Base-by-base conservation (phyloP, 1,140 invertebrate genomes). In the Stegodyphus dumicola region DNA sequence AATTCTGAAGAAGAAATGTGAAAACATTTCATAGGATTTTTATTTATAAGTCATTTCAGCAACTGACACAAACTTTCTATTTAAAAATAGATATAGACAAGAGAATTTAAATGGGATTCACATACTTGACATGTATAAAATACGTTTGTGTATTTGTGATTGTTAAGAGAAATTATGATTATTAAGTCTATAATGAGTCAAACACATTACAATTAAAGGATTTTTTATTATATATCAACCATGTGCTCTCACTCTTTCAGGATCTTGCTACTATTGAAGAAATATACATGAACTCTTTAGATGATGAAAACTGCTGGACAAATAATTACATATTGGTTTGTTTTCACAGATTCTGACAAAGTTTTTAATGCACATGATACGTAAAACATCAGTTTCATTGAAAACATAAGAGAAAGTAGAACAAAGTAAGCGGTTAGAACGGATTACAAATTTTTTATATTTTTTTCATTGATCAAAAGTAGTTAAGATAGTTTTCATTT, bases 211-310 rank as follows among this genome's bases (percentile, higher is more conserved):
- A 10, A 10, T 60, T 60, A 60, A 15, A 60, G 15, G 9, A 10
- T 15, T 83, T 75, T 85, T 74, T 74, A 85, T 85, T 85, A 77
- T 85, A 66, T 85, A 85, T 66, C 81, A 73, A 85, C 81, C 81
- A 76, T 70, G 18, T 80, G 53, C 73, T 66, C 67, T 60, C 18
- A 49, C 65, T 49, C 65, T 85, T 85, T 67, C 69, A 75, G 33
- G 33, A 33, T 33, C 33, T 33, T 33, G 33, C 80, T 85, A 85
- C 73, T 85, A 85, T 85, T 85, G 80, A n/a, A 75, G 70, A 76
- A 51, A 74, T 65, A 64, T 53, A 85, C 73, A 85, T 33, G 56
- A 75, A 85, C 51, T 71, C 74, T 85, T 85, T 56, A 65, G 74
- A 67, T 51, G 33, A 71, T 56, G 64, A 85, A 73, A 83, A 83